phyloP scores from a whole-genome alignment of 2,113 vertebrate genomes.

The Lagopus muta region DNA sequence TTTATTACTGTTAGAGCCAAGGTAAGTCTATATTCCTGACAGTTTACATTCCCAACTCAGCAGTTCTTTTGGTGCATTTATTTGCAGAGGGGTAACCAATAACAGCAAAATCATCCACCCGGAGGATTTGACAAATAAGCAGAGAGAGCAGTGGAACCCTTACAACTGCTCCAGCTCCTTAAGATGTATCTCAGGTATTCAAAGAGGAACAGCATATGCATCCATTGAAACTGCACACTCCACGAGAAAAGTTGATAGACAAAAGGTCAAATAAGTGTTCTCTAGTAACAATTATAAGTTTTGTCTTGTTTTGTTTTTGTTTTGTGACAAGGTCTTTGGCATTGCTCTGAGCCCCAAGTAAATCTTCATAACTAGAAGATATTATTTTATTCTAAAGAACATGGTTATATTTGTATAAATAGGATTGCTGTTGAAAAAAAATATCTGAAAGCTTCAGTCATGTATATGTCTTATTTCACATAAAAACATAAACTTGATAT shows the following conservation, averaged over 20 bases:
- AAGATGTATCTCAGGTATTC: background rate
- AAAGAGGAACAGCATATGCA: background rate
- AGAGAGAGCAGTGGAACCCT: background rate
- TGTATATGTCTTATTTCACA: background rate
- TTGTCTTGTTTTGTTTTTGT: background rate
- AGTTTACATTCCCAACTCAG: background rate
- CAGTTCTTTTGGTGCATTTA: background rate
- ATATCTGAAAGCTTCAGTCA: background rate
- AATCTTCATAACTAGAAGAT: background rate
- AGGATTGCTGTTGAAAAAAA: background rate
- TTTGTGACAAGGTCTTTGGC: background rate
- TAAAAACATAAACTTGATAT: background rate
- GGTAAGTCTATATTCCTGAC: background rate
- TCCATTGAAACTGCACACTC: background rate
- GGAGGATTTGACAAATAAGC: background rate
- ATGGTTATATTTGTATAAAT: background rate
- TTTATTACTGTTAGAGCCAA: background rate
- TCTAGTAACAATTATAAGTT: background rate
- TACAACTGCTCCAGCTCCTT: background rate
- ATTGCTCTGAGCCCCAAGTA: background rate
- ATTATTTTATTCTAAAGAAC: background rate
- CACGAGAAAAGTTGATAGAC: accelerated
- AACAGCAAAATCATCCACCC: background rate
- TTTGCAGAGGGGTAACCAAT: accelerated
- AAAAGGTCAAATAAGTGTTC: background rate